Conservation (phyloP, 2,797 vertebrate species). For the Benthosema pterotum region DNA sequence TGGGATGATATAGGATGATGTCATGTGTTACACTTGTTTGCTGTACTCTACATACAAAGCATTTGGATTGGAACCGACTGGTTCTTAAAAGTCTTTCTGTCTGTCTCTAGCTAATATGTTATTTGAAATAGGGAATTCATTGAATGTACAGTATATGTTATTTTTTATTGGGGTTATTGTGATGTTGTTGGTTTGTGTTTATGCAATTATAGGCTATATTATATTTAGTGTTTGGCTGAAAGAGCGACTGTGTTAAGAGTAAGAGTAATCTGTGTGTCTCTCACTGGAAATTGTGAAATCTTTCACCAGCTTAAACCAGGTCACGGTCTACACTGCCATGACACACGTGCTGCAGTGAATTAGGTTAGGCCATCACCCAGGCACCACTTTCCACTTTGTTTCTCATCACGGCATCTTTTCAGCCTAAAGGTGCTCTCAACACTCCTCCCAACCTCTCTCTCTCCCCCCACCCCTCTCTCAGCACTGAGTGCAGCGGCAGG, state of each 20-base stretch:
- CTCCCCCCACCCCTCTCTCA: constrained; percentile 62
- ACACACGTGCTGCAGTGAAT: constrained; percentile 24
- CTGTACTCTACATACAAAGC: too few relatives aligned
- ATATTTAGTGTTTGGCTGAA: too few relatives aligned
- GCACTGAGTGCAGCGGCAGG: constrained; percentile 93
- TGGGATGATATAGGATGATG: background rate
- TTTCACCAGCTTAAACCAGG: background rate
- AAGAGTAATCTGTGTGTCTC: background rate
- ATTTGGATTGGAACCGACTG: too few relatives aligned
- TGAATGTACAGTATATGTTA: too few relatives aligned
- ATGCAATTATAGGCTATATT: too few relatives aligned
- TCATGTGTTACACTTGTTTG: background rate
- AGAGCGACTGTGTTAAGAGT: too few relatives aligned
- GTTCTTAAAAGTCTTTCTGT: too few relatives aligned
- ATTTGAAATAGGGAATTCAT: too few relatives aligned
- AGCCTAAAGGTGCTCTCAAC: constrained; percentile 51
- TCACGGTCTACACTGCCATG: constrained; percentile 9
- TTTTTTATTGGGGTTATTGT: too few relatives aligned
- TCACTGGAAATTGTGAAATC: background rate
- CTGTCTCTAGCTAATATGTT: too few relatives aligned
- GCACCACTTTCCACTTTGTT: constrained; percentile 25
- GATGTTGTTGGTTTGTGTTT: too few relatives aligned
- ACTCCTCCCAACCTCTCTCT: constrained; percentile 42
- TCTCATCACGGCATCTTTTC: constrained; percentile 41
- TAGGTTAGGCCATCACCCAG: constrained; percentile 28